Conservation (phyloP, 2,888 invertebrate species). For the Erynnis tages region DNA sequence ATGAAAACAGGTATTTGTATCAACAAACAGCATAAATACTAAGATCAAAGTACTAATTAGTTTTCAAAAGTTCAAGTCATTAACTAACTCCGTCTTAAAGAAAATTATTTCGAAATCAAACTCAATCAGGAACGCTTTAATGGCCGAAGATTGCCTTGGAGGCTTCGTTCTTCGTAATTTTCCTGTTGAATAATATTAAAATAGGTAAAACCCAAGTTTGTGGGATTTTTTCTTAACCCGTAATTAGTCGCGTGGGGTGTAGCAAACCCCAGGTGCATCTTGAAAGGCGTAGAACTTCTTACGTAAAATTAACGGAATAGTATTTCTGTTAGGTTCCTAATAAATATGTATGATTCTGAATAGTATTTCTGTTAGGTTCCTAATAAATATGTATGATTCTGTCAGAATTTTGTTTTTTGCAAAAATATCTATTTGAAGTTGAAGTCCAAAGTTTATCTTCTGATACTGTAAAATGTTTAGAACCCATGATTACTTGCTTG, state of each 20-base stretch:
- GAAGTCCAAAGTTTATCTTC: no score
- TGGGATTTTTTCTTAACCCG: not conserved
- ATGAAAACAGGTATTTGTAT: not conserved
- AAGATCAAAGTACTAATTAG: slow-evolving; percentile 22
- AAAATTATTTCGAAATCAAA: slow-evolving; percentile 27
- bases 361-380: no score
- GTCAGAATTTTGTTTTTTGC: no score
- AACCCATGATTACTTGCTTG: no score
- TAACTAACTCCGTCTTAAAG: slow-evolving; percentile 16
- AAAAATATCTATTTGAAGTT: no score
- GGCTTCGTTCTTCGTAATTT: slow-evolving; percentile 15
- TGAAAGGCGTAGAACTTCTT: no score
- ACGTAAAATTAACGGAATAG: no score
- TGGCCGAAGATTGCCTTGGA: slow-evolving; percentile 22
- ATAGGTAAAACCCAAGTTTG: not conserved
- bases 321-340: no score
- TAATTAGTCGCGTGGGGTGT: not conserved
- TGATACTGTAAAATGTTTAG: no score
- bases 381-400: no score
- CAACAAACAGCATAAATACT: not conserved
- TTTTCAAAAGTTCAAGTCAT: slow-evolving; percentile 18
- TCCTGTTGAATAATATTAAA: slow-evolving; percentile 17
- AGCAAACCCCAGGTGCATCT: no score
- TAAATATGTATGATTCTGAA: no score
- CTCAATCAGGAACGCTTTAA: slow-evolving; percentile 25